Conservation (phyloP, 1,140 invertebrate genomes). For the Ceratitis capitata region DNA sequence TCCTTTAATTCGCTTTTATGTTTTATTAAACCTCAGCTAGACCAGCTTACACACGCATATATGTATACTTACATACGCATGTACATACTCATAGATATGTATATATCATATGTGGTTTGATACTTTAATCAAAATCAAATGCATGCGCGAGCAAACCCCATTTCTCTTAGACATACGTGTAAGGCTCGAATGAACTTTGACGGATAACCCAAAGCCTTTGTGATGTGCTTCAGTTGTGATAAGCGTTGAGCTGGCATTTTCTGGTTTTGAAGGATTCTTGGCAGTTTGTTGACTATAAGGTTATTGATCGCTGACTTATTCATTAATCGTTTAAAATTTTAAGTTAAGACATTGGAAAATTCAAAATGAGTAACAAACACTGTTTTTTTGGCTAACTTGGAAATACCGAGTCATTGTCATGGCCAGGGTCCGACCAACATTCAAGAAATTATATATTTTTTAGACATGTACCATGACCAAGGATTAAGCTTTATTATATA, state of each 20-base stretch:
- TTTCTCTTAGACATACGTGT: background rate
- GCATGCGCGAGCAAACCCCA: background rate
- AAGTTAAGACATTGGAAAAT: too few relatives aligned
- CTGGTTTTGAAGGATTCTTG: background rate
- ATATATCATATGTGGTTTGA: background rate
- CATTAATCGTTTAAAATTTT: background rate
- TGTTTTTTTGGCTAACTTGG: too few relatives aligned
- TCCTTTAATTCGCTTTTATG: too few relatives aligned
- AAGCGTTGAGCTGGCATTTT: background rate
- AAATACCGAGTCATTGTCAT: too few relatives aligned
- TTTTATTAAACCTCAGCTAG: too few relatives aligned
- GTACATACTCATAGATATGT: background rate
- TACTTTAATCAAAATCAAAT: slow-evolving; percentile 17
- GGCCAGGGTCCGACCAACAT: too few relatives aligned
- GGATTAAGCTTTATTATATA: too few relatives aligned
- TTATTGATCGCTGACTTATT: background rate
- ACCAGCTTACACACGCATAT: too few relatives aligned
- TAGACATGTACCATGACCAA: too few relatives aligned
- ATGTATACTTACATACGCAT: too few relatives aligned
- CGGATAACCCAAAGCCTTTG: background rate
- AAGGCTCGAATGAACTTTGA: background rate
- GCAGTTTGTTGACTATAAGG: background rate
- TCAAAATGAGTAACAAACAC: too few relatives aligned
- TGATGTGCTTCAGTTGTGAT: background rate
- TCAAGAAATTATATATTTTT: too few relatives aligned